These are phyloP conservation scores for Tympanoctomys barrerae DNA, from an alignment of 2,797 vertebrate genomes.

Conservation along the genomic window DNA sequence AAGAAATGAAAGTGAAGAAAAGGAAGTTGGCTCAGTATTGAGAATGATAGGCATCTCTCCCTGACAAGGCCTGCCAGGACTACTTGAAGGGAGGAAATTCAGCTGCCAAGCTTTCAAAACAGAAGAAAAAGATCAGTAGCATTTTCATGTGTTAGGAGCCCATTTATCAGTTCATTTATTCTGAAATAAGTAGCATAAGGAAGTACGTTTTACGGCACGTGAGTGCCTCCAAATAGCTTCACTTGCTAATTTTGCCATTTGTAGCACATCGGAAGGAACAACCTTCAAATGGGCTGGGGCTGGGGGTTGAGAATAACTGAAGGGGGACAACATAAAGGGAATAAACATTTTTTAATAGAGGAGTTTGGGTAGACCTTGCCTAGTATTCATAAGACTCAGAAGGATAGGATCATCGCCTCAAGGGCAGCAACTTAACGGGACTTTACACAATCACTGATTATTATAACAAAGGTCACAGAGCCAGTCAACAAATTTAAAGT, in stretches of 20 bases:
- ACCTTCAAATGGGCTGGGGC: not conserved
- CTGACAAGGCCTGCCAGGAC: not conserved
- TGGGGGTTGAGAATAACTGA: not conserved
- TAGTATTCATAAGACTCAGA: not conserved
- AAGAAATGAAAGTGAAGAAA: not conserved
- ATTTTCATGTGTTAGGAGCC: not conserved
- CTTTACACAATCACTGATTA: not conserved
- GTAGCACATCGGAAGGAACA: not conserved
- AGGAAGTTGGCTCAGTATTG: not conserved
- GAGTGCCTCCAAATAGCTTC: not conserved
- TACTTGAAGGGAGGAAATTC: not conserved
- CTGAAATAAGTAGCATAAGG: not conserved
- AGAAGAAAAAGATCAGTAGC: not conserved
- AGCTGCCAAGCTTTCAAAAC: not conserved
- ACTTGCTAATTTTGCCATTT: not conserved
- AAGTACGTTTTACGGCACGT: not conserved
- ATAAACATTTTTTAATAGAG: not conserved
- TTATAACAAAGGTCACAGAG: not conserved
- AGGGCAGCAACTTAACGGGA: not conserved
- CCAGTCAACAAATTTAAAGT: not conserved
- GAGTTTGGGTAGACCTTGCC: not conserved
- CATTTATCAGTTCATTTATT: not conserved
- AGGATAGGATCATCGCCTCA: not conserved
- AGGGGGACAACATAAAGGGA: not conserved
- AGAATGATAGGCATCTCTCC: not conserved